These are phyloP conservation scores for Thermophis baileyi DNA, from an alignment of 2,113 vertebrate genomes.

Conservation along the genomic window DNA sequence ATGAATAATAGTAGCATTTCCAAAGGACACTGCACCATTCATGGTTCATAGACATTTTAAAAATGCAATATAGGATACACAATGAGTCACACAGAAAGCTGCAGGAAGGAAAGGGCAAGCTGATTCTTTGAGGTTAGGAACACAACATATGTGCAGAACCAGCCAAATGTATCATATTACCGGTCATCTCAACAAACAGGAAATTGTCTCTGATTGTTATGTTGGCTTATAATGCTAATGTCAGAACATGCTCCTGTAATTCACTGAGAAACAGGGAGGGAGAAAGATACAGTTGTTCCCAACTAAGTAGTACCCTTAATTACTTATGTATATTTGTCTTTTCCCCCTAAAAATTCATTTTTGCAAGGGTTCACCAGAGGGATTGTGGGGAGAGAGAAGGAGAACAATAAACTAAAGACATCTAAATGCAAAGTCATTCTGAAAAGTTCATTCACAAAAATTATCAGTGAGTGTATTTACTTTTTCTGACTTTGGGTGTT, in stretches of 20 bases:
- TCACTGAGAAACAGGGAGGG: neutral
- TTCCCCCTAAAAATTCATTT: neutral
- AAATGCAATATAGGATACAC: neutral
- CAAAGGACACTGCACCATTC: neutral
- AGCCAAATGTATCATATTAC: neutral
- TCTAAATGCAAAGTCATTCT: neutral
- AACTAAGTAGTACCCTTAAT: neutral
- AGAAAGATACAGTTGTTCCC: neutral
- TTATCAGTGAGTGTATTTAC: neutral
- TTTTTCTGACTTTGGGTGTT: neutral
- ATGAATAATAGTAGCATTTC: neutral
- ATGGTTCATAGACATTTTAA: slow-evolving; percentile 6
- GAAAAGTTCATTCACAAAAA: neutral
- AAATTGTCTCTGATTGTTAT: neutral
- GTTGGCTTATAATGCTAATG: neutral
- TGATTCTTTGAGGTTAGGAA: slow-evolving; percentile 3
- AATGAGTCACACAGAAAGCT: neutral
- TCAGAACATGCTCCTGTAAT: neutral
- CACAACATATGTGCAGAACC: neutral
- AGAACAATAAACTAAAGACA: neutral
- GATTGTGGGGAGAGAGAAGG: neutral
- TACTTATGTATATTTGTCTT: neutral
- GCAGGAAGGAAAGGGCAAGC: neutral
- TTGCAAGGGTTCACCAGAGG: neutral
- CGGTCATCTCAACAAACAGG: neutral